Conservation (phyloP, 1,140 invertebrate genomes). For the Galleria mellonella region DNA sequence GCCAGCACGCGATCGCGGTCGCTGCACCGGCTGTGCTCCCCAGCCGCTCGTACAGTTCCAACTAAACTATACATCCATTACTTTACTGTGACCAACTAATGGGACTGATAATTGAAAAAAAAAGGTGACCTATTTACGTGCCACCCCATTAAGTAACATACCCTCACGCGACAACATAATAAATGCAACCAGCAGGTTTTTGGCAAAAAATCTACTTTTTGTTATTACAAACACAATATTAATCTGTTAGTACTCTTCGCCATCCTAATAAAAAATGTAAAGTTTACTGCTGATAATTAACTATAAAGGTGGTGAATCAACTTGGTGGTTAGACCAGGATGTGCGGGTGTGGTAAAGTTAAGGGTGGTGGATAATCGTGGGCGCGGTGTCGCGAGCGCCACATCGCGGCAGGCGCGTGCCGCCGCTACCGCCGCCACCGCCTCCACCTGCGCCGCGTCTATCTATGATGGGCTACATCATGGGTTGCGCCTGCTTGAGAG, state of each 20-base stretch:
- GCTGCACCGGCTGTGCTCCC: constrained; percentile 37
- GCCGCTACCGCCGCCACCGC: constrained; percentile 51
- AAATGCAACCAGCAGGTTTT: background rate
- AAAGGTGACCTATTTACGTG: too few species aligned
- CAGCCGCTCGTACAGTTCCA: constrained; percentile 10
- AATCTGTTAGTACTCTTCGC: too few species aligned
- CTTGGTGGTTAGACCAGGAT: constrained; percentile 2
- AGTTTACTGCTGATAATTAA: background rate
- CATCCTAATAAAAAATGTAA: background rate
- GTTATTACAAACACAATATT: too few species aligned
- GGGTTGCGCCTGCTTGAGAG: constrained; percentile 92
- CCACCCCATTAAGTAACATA: too few species aligned
- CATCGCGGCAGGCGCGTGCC: constrained; percentile 66
- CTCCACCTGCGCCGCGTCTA: constrained; percentile 56
- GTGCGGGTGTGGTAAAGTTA: constrained; percentile 28
- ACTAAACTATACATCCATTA: too few species aligned
- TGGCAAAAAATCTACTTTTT: too few species aligned
- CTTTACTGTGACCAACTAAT: background rate
- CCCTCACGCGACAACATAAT: background rate
- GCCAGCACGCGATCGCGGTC: constrained; percentile 57
- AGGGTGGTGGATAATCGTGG: constrained; percentile 39
- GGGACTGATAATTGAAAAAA: background rate
- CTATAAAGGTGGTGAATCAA: background rate
- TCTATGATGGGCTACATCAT: constrained; percentile 92
- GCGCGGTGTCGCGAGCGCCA: constrained; percentile 61